Evolutionary conservation across 2,888 invertebrate genomes (phyloP).

Genomic region (Meteorus cinctellus): DNA sequence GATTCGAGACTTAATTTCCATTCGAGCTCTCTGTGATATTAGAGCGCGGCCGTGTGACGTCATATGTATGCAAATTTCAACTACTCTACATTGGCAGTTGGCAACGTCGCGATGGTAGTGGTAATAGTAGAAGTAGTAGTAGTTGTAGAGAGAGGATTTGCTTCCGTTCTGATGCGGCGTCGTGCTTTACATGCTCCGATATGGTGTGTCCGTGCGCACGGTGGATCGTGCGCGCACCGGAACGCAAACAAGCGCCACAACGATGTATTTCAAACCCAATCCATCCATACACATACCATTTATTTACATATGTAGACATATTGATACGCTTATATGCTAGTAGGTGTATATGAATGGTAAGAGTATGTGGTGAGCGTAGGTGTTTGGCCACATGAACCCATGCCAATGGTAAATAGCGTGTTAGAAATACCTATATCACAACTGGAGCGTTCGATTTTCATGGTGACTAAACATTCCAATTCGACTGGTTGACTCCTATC

Average conservation of each 20-base stretch:
- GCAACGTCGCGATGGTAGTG: constrained; percentile 36
- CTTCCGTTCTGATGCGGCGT: constrained; percentile 64
- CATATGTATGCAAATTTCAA: constrained; percentile 69
- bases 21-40: constrained; percentile 65
- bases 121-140: constrained; percentile 27
- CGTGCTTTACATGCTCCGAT: constrained; percentile 58
- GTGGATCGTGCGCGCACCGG: constrained; percentile 44
- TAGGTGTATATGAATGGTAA: neutral
- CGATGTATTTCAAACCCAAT: constrained; percentile 33
- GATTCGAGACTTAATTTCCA: constrained; percentile 67
- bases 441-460: constrained; percentile 64
- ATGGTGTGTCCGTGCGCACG: constrained; percentile 50
- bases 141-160: constrained; percentile 44
- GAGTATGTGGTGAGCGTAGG: neutral
- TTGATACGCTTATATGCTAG: constrained; percentile 8
- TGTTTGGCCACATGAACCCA: constrained; percentile 33
- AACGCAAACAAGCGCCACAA: constrained; percentile 41
- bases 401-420: constrained; percentile 62
- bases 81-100: constrained; percentile 42
- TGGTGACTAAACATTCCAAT: constrained; percentile 64
- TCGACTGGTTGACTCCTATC: constrained; percentile 43
- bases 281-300: constrained; percentile 27
- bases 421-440: constrained; percentile 50
- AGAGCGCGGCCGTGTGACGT: constrained; percentile 67
- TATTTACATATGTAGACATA: constrained; percentile 40